Conservation (phyloP, 1,140 invertebrate species). For the Lordiphosa stackelbergi region DNA sequence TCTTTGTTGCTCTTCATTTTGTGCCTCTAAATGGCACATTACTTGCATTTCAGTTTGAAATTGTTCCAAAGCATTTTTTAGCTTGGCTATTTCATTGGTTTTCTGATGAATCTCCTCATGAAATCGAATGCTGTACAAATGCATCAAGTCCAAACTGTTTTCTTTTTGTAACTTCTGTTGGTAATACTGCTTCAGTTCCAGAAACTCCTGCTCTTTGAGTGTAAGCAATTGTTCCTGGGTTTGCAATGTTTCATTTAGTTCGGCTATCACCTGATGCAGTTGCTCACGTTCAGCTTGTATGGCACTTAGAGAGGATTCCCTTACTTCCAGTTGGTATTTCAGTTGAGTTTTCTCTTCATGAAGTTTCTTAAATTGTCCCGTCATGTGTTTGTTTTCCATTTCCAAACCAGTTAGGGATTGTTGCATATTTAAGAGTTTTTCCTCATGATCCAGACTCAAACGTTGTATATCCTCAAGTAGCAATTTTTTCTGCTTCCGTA, state of each 20-base stretch:
- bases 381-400: slow-evolving; percentile 66
- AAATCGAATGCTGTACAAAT: slow-evolving; percentile 57
- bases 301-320: slow-evolving; percentile 24
- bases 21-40: slow-evolving; percentile 51
- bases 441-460: slow-evolving; percentile 57
- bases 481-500: slow-evolving; percentile 63
- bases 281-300: slow-evolving; percentile 51
- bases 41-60: slow-evolving; percentile 47
- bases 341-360: slow-evolving; percentile 46
- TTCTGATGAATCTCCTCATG: slow-evolving; percentile 63
- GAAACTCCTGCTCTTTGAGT: slow-evolving; percentile 59
- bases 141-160: slow-evolving; percentile 52
- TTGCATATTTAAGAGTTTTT: slow-evolving; percentile 54
- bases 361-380: slow-evolving; percentile 53
- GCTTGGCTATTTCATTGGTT: slow-evolving; percentile 53
- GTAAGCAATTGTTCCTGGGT: slow-evolving; percentile 48
- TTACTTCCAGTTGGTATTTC: slow-evolving; percentile 45
- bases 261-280: slow-evolving; percentile 46
- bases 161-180: slow-evolving; percentile 52
- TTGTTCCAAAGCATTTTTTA: slow-evolving; percentile 49
- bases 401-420: slow-evolving; percentile 49
- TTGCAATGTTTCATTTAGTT: slow-evolving; percentile 54
- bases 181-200: slow-evolving; percentile 59
- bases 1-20: slow-evolving; percentile 58
- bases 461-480: slow-evolving; percentile 56